Conservation (phyloP, 2,797 vertebrate species). For the Garrulus glandarius region DNA sequence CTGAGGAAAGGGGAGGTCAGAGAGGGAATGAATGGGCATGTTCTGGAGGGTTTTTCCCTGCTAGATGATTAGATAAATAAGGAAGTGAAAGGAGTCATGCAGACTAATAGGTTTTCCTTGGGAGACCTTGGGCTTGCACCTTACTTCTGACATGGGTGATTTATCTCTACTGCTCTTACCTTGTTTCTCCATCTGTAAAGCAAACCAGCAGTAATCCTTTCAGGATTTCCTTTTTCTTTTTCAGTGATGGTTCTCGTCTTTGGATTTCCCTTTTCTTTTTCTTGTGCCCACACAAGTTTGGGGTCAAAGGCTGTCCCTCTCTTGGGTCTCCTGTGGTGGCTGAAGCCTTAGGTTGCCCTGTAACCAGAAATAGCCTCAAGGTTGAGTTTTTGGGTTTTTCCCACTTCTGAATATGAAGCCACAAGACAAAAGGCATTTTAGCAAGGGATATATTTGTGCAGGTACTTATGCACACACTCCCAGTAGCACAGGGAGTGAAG, state of each 20-base stretch:
- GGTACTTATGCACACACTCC: neutral
- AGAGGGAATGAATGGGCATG: too few species aligned
- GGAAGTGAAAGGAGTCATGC: neutral
- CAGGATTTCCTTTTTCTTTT: neutral
- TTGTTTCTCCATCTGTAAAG: neutral
- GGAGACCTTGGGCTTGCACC: neutral
- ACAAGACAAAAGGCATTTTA: neutral
- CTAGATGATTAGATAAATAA: too few species aligned
- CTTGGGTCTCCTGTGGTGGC: neutral
- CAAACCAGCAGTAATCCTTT: neutral
- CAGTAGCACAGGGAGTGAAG: neutral
- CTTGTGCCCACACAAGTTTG: neutral
- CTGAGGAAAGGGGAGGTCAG: neutral
- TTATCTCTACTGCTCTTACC: neutral
- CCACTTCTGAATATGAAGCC: neutral
- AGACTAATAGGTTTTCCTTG: neutral
- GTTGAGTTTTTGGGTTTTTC: neutral
- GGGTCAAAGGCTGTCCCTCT: neutral
- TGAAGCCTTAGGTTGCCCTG: neutral
- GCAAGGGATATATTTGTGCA: neutral
- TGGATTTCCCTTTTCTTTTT: neutral
- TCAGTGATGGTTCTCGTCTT: neutral
- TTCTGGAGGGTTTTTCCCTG: neutral
- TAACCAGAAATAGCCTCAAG: neutral
- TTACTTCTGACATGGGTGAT: neutral